Evolutionary conservation across 1,140 invertebrate species (phyloP), one percentile per base, ranked within the genome.

Genomic region (Heliconius himera): DNA sequence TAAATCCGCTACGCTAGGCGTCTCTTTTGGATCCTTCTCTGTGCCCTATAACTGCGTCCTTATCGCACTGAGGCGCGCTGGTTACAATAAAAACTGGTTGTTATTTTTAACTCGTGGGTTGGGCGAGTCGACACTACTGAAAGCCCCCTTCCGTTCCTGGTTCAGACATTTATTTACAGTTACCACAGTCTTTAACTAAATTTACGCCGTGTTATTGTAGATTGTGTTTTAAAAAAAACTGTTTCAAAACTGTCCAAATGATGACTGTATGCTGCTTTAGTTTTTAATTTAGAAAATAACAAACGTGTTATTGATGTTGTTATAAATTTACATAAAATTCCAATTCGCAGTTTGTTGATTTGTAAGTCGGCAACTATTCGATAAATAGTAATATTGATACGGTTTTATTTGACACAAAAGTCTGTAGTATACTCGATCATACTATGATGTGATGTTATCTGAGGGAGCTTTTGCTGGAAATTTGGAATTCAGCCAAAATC

Each of bases 51-150:
- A 88, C 74, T 82, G 87, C 82, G 84, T 93, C 90, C 87, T 91
- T 93, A 86, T 94, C 89, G 85, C 87, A 85, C 90, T 71, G 85
- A 88, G 87, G 86, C 89, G 88, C 87, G 89, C 85, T 90, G 85
- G 86, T 86, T 89, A 91, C 88, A 93, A 90, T 92, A 93, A 93
- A 94, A 95, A 95, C 93, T 95, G 94, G 94, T 94, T 94, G 91
- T 92, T 93, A 94, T 91, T 92, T 94, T 94, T 93, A 94, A 94
- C 94, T 95, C 92, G 91, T 92, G 93, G 91, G 91, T 89, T 94
- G 90, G 89, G 91, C 94, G 85, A 88, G 80, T 83, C 87, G 87
- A 85, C 91, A 87, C 83, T 80, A 87, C 89, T 89, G 89, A 91
- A 93, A 94, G 85, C 81, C 86, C 86, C 84, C 87, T 93, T 90